A percentile compares a stretch with the other conserved stretches of the same genome.
Conservation (phyloP, 2,113 vertebrate genomes). For the Pomatorhinus ruficollis region DNA sequence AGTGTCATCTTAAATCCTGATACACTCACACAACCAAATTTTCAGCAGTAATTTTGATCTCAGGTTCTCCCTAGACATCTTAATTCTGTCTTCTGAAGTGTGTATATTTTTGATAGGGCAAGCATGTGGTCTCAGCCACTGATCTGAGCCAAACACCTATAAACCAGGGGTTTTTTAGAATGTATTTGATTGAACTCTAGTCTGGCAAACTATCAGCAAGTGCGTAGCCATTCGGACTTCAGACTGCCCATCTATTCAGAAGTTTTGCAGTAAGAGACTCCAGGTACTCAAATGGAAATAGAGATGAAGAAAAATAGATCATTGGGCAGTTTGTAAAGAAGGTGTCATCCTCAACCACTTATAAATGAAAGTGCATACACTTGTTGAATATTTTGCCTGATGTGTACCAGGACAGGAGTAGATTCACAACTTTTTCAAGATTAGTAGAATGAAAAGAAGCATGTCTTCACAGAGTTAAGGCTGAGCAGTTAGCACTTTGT, state of each 20-base stretch:
- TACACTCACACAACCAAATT: not conserved
- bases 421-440: not conserved
- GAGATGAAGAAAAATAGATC: not conserved
- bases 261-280: not conserved
- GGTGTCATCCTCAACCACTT: rapidly evolving
- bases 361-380: not conserved
- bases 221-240: not conserved
- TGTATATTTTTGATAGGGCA: not conserved
- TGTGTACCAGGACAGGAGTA: not conserved
- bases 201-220: not conserved
- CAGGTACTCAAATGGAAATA: not conserved
- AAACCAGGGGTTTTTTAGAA: rapidly evolving
- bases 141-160: not conserved
- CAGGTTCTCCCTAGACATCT: not conserved
- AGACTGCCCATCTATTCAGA: not conserved
- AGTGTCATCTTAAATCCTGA: not conserved
- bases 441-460: not conserved
- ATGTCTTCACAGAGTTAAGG: not conserved
- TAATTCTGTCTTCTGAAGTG: not conserved
- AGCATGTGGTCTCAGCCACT: not conserved
- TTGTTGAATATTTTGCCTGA: not conserved
- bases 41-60: not conserved
- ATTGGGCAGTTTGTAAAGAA: not conserved
- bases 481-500: not conserved
- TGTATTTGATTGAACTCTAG: not conserved